Conservation (phyloP, 2,888 invertebrate species). For the Drosophila incognita region DNA sequence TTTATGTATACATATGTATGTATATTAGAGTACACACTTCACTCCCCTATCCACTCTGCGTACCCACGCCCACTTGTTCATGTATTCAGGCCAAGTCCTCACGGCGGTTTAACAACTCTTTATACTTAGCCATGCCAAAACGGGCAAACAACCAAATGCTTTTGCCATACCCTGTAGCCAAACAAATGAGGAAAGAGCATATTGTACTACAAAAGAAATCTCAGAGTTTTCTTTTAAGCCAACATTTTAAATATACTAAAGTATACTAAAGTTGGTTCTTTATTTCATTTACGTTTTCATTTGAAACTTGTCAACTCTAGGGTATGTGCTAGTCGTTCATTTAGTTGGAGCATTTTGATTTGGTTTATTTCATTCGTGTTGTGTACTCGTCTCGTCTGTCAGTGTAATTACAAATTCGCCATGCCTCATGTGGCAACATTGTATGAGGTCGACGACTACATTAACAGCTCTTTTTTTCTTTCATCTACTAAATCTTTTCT, state of each 20-base stretch:
- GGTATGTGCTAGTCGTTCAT: constrained; percentile 1
- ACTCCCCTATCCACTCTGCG: no score
- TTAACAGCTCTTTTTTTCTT: constrained; percentile 40
- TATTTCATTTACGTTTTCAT: neutral
- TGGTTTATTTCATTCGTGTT: constrained; percentile 30
- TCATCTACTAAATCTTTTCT: constrained; percentile 4
- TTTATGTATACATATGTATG: constrained; percentile 17
- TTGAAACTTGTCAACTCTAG: neutral
- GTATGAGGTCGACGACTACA: constrained; percentile 74
- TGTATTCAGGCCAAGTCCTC: constrained; percentile 66
- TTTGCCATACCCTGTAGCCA: constrained; percentile 23
- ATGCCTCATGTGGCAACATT: constrained; percentile 42
- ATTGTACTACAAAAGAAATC: neutral
- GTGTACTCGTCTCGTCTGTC: constrained; percentile 19
- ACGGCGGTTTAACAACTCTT: constrained; percentile 67
- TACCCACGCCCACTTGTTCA: neutral
- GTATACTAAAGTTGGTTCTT: neutral
- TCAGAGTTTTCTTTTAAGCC: neutral
- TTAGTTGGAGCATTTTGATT: neutral
- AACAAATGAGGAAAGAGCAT: neutral
- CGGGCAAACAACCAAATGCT: constrained; percentile 12
- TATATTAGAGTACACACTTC: constrained; percentile 14
- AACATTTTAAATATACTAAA: neutral
- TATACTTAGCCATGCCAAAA: constrained; percentile 46
- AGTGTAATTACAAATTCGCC: constrained; percentile 49